Conservation (phyloP, 2,888 invertebrate species). For the Dynastes hyllus region DNA sequence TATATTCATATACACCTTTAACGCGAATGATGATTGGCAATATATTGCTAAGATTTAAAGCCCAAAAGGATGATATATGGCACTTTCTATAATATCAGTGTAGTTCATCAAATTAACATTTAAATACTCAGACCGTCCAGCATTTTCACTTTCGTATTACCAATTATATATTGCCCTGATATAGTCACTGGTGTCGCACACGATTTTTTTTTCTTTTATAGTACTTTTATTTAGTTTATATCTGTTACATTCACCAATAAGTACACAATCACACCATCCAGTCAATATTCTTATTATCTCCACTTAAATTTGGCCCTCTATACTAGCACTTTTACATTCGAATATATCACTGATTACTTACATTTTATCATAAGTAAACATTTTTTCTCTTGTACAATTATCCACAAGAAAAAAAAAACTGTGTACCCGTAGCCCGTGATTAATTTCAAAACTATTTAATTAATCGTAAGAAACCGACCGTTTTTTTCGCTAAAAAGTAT, state of each 20-base stretch:
- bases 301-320: conserved; percentile 32
- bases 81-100: conserved; percentile 45
- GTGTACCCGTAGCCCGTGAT: conserved; percentile 25
- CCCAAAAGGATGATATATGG: conserved; percentile 38
- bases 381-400: conserved; percentile 34
- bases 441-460: conserved; percentile 48
- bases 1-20: conserved; percentile 28
- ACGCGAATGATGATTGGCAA: conserved; percentile 20
- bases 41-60: conserved; percentile 37
- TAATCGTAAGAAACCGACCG: conserved; percentile 30
- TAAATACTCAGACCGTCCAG: conserved; percentile 33
- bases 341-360: conserved; percentile 41
- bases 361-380: conserved; percentile 47
- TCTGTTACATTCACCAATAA: conserved; percentile 42
- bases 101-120: conserved; percentile 48
- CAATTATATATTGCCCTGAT: conserved; percentile 24
- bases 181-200: conserved; percentile 34
- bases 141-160: conserved; percentile 49
- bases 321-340: conserved; percentile 17
- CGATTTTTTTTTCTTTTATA: conserved; percentile 18
- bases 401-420: conserved; percentile 11
- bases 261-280: conserved; percentile 33
- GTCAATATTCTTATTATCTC: conserved; percentile 37
- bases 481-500: conserved; percentile 16
- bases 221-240: conserved; percentile 34